Conservation (phyloP, 2,113 vertebrate genomes). For the Bungarus multicinctus region DNA sequence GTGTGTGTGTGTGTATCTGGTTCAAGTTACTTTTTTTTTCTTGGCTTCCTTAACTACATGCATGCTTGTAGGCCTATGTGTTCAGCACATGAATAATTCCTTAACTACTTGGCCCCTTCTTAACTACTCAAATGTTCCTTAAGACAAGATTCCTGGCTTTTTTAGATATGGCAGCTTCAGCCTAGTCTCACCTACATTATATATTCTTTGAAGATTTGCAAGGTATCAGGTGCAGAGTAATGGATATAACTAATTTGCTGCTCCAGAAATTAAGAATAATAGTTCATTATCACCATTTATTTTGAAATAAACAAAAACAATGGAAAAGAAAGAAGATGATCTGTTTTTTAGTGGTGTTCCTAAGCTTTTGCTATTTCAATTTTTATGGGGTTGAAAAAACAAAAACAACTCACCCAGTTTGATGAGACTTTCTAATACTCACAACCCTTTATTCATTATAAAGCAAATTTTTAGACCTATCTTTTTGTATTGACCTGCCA, state of each 20-base stretch:
- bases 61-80: background rate
- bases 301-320: background rate
- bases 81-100: background rate
- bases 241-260: background rate
- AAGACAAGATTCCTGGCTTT: background rate
- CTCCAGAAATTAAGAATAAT: conserved; percentile 1
- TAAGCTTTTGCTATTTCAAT: background rate
- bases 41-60: background rate
- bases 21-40: too few relatives aligned
- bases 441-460: background rate
- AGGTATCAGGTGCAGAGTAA: background rate
- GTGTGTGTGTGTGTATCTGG: too few relatives aligned
- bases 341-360: background rate
- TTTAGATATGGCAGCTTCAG: background rate
- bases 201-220: background rate
- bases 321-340: too few relatives aligned
- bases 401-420: background rate
- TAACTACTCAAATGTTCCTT: background rate
- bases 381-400: background rate
- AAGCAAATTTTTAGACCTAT: background rate
- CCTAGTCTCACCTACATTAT: background rate
- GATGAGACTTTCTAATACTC: background rate
- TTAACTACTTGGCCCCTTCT: background rate
- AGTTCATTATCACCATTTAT: background rate
- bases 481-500: background rate